Percentiles rank a stretch among this genome's conserved stretches.
phyloP scores from a whole-genome alignment of 2,888 invertebrate species.

The Drosophila neutralis region DNA sequence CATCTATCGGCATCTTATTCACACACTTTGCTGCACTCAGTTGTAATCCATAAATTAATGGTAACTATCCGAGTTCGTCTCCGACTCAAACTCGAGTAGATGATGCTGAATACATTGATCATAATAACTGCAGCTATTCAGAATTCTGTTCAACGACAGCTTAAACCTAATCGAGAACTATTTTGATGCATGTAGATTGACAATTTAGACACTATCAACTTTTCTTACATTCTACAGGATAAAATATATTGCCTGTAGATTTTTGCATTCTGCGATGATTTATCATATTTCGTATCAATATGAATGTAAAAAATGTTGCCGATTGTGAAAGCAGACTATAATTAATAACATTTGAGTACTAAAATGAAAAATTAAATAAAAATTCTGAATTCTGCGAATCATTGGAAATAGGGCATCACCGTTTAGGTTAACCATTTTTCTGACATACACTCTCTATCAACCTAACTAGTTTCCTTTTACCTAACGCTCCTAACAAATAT shows the following conservation, averaged over 20 bases:
- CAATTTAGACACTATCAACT: not conserved
- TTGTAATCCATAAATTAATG: constrained; percentile 4
- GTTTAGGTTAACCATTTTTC: not conserved
- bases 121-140: not conserved
- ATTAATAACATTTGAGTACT: not conserved
- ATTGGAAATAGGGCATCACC: not conserved
- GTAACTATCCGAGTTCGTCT: not conserved
- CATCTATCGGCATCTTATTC: constrained; percentile 5
- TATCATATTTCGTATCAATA: too few relatives aligned
- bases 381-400: too few relatives aligned
- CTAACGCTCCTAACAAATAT: not conserved
- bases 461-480: not conserved
- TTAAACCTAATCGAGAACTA: not conserved
- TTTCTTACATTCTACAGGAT: not conserved
- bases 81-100: not conserved
- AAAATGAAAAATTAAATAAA: too few relatives aligned
- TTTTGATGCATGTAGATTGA: not conserved
- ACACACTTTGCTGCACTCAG: not conserved
- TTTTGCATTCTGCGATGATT: not conserved
- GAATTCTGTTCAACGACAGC: not conserved
- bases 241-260: not conserved
- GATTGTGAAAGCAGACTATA: not conserved
- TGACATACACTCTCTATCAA: not conserved
- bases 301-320: not conserved
- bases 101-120: not conserved